A percentile compares a stretch with the other conserved stretches of the same genome.
phyloP scores from a whole-genome alignment of 2,113 vertebrate genomes.

The Sebastes fasciatus region DNA sequence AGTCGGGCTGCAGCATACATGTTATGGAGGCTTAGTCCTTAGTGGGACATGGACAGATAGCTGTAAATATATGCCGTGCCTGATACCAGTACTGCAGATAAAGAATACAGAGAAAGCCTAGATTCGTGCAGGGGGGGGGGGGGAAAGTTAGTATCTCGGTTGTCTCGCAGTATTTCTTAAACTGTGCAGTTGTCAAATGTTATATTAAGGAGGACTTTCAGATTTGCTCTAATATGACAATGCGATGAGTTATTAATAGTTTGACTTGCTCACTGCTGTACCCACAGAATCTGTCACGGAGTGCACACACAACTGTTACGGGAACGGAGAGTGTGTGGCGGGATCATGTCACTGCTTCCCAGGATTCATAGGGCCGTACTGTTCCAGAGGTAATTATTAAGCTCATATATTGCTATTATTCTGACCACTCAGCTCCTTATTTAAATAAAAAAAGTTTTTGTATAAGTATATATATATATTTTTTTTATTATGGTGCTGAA shows the following conservation, averaged over 20 bases:
- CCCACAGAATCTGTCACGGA: constrained; percentile 94
- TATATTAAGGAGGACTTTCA: constrained; percentile 31
- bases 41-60: constrained; percentile 72
- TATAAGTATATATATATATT: too few species aligned
- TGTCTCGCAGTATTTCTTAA: constrained; percentile 32
- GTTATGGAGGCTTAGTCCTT: constrained; percentile 78
- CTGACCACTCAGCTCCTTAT: neutral
- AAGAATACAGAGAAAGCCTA: constrained; percentile 50
- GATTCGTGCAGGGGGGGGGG: too few species aligned
- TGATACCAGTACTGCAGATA: constrained; percentile 43
- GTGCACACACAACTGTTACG: constrained; percentile 97
- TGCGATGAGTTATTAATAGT: constrained; percentile 62
- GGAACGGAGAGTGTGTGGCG: constrained; percentile 97
- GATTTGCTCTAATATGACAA: constrained; percentile 43
- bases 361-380: constrained; percentile 96
- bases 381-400: constrained; percentile 91
- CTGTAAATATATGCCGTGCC: constrained; percentile 67
- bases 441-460: constrained; percentile 6
- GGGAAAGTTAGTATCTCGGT: neutral
- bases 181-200: constrained; percentile 49
- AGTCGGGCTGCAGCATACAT: constrained; percentile 29
- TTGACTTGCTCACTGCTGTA: constrained; percentile 43
- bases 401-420: constrained; percentile 1
- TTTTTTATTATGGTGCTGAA: neutral
- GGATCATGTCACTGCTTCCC: constrained; percentile 98